Evolutionary conservation across 2,113 vertebrate genomes (phyloP).

Genomic region (Dascyllus trimaculatus): DNA sequence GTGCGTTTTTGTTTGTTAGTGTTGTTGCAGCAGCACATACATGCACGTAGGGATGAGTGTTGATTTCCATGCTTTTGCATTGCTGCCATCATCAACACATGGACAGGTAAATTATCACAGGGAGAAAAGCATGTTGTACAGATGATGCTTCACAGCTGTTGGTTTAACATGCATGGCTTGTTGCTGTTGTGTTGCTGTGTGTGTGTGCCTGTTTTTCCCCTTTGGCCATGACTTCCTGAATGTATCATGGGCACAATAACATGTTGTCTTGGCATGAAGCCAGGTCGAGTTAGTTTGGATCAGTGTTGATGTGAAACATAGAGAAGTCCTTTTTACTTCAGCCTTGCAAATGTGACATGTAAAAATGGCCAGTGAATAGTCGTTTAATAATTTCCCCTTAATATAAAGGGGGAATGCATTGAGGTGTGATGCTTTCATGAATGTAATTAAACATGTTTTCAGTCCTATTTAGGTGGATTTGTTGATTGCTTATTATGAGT

Average conservation of each 20-base stretch:
- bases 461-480: no score
- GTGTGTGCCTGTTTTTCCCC: conserved; percentile 21
- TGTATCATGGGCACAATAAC: conserved; percentile 55
- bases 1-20: conserved; percentile 19
- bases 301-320: conserved; percentile 13
- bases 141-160: background rate
- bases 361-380: background rate
- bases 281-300: conserved; percentile 30
- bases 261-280: conserved; percentile 51
- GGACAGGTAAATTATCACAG: no score
- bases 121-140: background rate
- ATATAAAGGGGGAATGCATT: no score
- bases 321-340: background rate
- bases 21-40: background rate
- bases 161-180: background rate
- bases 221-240: conserved; percentile 58
- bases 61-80: conserved; percentile 1
- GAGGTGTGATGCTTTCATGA: no score
- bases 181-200: conserved; percentile 21
- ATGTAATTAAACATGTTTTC: no score
- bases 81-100: no score
- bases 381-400: no score
- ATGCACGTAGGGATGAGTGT: background rate
- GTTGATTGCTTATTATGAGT: no score
- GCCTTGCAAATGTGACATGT: background rate